A percentile compares a stretch with the other conserved stretches of the same genome.
phyloP scores from a whole-genome alignment of 2,113 vertebrate species.

The mouse (Mus musculus) region DNA sequence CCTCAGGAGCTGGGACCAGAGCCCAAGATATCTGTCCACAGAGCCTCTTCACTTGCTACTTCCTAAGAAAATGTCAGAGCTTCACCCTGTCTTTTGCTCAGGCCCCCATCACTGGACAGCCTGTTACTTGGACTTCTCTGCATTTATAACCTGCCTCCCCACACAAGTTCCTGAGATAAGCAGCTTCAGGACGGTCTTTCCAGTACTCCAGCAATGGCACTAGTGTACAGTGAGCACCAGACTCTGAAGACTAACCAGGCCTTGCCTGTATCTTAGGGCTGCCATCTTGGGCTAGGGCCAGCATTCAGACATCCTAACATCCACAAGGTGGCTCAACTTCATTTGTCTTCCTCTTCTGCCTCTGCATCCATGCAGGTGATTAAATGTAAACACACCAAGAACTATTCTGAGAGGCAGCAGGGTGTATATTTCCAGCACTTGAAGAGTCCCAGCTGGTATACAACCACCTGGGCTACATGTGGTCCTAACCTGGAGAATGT shows the following conservation, averaged over 20 bases:
- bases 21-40: neutral
- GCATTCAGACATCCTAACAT: neutral
- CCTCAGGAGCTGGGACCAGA: neutral
- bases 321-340: neutral
- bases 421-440: neutral
- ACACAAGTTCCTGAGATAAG: neutral
- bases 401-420: too few species aligned
- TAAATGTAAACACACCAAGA: too few species aligned
- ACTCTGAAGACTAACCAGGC: neutral
- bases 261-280: neutral
- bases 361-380: neutral
- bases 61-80: too few species aligned
- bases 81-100: fast-evolving
- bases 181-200: neutral
- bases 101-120: neutral
- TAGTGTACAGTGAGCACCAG: neutral
- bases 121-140: neutral
- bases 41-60: neutral
- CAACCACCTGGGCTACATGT: neutral
- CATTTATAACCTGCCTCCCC: neutral
- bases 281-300: neutral
- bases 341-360: neutral
- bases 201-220: neutral
- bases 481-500: neutral
- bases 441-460: too few species aligned